Conservation (phyloP, 2,797 vertebrate species). For the Sebastes nivosus region DNA sequence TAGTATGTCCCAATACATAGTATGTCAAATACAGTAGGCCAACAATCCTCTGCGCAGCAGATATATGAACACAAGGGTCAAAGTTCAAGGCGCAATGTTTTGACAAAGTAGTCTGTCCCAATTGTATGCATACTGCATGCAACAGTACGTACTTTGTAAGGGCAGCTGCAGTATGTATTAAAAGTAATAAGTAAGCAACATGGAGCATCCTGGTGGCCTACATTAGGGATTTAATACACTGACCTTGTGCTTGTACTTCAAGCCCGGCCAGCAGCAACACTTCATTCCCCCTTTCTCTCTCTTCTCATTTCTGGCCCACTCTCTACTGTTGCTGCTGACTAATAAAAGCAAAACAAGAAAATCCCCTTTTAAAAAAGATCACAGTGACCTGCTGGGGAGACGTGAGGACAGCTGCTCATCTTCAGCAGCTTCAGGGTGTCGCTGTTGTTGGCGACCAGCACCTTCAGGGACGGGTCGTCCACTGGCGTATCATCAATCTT, state of each 20-base stretch:
- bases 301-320: background rate
- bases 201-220: background rate
- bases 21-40: no score
- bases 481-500: slow-evolving; percentile 97
- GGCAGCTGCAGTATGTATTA: no score
- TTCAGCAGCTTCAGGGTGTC: slow-evolving; percentile 93
- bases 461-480: slow-evolving; percentile 94
- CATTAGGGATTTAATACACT: background rate
- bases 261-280: background rate
- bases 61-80: no score
- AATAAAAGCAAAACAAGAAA: background rate
- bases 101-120: no score
- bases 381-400: slow-evolving; percentile 91
- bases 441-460: slow-evolving; percentile 93
- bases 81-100: no score
- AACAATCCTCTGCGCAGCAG: no score
- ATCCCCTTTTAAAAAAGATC: background rate
- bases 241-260: background rate
- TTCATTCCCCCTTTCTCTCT: background rate
- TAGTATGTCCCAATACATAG: no score
- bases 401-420: slow-evolving; percentile 97
- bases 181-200: background rate
- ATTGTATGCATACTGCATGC: no score
- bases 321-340: background rate
- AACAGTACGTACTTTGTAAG: no score